Evolutionary conservation across 2,888 invertebrate genomes (phyloP), one percentile per base, ranked within the genome.

Genomic region (Nemapogon koenigi): DNA sequence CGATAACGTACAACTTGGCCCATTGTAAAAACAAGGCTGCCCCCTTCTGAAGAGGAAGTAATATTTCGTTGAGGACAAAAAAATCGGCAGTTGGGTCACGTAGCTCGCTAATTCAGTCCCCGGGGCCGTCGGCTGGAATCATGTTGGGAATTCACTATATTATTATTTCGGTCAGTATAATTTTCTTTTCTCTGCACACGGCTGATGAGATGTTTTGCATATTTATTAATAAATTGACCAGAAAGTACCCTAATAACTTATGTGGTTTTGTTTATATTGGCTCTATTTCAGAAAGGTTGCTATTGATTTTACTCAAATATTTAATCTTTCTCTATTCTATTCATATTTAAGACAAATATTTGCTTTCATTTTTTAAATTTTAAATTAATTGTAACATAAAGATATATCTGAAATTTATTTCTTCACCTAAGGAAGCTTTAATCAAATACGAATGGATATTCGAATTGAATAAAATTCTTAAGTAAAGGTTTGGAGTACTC

Each of bases 1-100:
- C 68, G 66, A 71, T 70, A 68, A 62, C 57, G 62, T 60, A 62
- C 55, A 63, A 62, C 53, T 65, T 57, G 49, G 53, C 48, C 43
- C 59, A 53, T 62, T 64, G 62, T 62, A 69, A 65, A 68, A 69
- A 66, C 63, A 61, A 55, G 58, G 54, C 61, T 57, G 59, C 49
- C 43, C 39, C 39, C 41, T 41, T 22, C 35, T 25, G 31, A 28
- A 36, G 56, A 53, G 55, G 52, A 52, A 55, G 54, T 55, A 53
- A 59, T 43, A 47, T 46, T 46, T 46, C 33, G 43, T 33, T 33
- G 48, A 44, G 55, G 63, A 63, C 67, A 68, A 69, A 70, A n/a
- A 70, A 72, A 71, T 70, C 62, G 48, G 51, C 47, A 75, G 63
- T 72, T 59, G 49, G 51, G 61, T 70, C 75, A 75, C 75, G 73